phyloP scores from a whole-genome alignment of 2,888 invertebrate species.

The Brachyptera putata region DNA sequence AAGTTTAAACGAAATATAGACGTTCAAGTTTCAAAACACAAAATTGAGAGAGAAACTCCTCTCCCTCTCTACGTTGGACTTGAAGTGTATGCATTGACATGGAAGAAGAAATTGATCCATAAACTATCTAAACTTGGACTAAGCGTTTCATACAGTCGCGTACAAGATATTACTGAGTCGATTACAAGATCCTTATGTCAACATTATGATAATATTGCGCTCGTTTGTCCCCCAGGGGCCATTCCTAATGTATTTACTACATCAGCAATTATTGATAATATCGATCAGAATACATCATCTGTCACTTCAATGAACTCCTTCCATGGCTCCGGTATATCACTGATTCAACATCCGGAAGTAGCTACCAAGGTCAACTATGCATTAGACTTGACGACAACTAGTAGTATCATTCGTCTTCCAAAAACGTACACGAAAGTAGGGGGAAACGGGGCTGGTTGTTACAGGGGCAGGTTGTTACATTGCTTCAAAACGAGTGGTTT shows the following conservation, averaged over 20 bases:
- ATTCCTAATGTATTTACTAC: slow-evolving; percentile 9
- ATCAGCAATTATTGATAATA: slow-evolving; percentile 6
- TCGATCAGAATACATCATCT: slow-evolving; percentile 13
- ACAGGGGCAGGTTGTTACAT: no score
- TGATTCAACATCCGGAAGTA: slow-evolving; percentile 1
- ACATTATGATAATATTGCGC: neutral
- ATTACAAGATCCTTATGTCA: neutral
- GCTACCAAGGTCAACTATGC: neutral
- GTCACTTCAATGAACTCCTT: slow-evolving; percentile 1
- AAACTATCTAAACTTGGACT: neutral
- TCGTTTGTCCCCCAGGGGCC: neutral
- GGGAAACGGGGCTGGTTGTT: no score
- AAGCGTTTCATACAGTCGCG: neutral
- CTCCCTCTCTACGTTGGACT: neutral
- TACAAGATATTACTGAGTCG: neutral
- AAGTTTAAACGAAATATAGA: neutral
- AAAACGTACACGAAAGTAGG: neutral
- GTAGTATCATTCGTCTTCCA: neutral
- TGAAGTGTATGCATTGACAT: neutral
- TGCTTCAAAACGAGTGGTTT: no score
- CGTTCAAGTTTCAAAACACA: neutral
- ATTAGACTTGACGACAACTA: neutral
- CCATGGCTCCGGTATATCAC: slow-evolving; percentile 4
- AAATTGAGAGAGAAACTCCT: neutral
- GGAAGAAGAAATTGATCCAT: neutral